phyloP scores from a whole-genome alignment of 2,888 invertebrate species.

The Drosophila putrida region DNA sequence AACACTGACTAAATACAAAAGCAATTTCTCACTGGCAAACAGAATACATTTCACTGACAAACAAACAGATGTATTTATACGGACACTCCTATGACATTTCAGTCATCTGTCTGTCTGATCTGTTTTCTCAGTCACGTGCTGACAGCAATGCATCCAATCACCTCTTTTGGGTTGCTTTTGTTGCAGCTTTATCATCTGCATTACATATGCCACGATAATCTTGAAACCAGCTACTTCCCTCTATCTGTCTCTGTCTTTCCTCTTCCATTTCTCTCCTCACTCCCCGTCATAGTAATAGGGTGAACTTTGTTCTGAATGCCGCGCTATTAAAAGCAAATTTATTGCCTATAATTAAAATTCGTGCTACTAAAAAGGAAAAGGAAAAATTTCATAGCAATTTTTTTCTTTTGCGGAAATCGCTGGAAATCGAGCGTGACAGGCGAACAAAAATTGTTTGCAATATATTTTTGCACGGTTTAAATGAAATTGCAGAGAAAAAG shows the following conservation, averaged over 20 bases:
- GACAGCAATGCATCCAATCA: conserved; percentile 28
- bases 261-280: background rate
- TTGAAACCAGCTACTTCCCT: background rate
- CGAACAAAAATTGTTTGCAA: conserved; percentile 43
- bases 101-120: conserved; percentile 19
- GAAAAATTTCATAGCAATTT: conserved; percentile 1
- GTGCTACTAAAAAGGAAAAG: conserved; percentile 27
- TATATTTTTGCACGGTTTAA: conserved; percentile 52
- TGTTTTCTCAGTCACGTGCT: conserved; percentile 28
- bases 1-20: conserved; percentile 23
- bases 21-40: conserved; percentile 10
- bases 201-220: conserved; percentile 31
- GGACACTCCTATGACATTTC: background rate
- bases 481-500: conserved; percentile 52
- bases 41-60: background rate
- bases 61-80: background rate
- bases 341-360: conserved; percentile 70
- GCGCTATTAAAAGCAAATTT: conserved; percentile 70
- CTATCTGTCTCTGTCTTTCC: background rate
- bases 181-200: conserved; percentile 17
- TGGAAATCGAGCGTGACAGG: conserved; percentile 66
- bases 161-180: conserved; percentile 7
- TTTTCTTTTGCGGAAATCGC: conserved; percentile 56
- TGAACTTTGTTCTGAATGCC: conserved; percentile 45
- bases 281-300: too few relatives aligned